Conservation (phyloP, 1,140 invertebrate genomes). For the Trachelipus rathkii region DNA sequence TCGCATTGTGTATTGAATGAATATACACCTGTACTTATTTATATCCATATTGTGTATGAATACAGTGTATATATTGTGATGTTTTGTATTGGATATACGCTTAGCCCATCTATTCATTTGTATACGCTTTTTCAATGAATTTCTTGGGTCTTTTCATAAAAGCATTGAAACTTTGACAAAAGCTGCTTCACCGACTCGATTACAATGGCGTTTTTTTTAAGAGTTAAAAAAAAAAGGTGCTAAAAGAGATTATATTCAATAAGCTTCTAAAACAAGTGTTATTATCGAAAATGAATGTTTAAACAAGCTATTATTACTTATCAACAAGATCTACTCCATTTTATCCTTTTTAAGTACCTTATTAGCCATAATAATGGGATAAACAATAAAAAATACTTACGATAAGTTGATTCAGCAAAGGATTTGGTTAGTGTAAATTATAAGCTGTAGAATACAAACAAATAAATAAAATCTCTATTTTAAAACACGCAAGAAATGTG, state of each 20-base stretch:
- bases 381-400: no score
- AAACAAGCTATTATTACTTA: no score
- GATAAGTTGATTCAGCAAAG: no score
- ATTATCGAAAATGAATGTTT: background rate
- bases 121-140: constrained; percentile 6
- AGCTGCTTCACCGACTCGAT: background rate
- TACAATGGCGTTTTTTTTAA: background rate
- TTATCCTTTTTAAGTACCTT: no score
- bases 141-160: background rate
- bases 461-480: no score
- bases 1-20: background rate
- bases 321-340: no score
- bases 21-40: background rate
- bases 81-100: background rate
- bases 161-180: background rate
- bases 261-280: background rate
- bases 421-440: no score
- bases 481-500: no score
- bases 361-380: no score
- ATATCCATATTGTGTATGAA: constrained; percentile 8
- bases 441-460: no score
- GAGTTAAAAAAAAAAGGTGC: background rate
- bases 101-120: background rate
- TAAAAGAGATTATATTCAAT: background rate
- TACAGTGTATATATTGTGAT: constrained; percentile 13